Conservation (phyloP, 2,113 vertebrate species). For the Cyphomyrus discorhynchus region DNA sequence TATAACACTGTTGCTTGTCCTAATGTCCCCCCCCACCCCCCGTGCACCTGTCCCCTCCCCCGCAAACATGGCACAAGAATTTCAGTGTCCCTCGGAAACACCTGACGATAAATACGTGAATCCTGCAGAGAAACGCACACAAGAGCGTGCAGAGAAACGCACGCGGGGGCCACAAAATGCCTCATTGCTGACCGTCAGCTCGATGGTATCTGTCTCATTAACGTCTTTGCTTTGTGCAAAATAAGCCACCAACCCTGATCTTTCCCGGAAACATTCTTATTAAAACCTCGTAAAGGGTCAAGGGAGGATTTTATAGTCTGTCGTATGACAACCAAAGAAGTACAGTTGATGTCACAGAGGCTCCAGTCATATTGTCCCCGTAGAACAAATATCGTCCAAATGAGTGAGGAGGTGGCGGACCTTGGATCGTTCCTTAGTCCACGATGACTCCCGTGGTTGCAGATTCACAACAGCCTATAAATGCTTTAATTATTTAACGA, state of each 20-base stretch:
- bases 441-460: neutral
- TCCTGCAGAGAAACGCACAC: neutral
- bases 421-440: neutral
- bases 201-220: neutral
- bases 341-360: neutral
- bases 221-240: neutral
- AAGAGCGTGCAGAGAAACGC: neutral
- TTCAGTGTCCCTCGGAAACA: neutral
- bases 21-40: too few relatives aligned
- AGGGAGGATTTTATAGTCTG: neutral
- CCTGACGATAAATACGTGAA: neutral
- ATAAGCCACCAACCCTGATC: neutral
- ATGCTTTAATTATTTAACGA: neutral
- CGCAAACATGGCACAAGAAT: neutral
- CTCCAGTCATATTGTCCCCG: neutral
- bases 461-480: neutral
- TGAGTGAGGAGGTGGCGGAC: neutral
- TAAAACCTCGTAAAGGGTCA: neutral
- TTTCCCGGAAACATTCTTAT: neutral
- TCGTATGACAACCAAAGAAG: neutral
- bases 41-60: neutral
- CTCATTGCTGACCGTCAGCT: neutral
- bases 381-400: neutral
- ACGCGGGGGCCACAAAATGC: neutral
- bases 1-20: too few relatives aligned